Conservation (phyloP, 2,888 invertebrate species). For the Spilosoma lubricipeda region DNA sequence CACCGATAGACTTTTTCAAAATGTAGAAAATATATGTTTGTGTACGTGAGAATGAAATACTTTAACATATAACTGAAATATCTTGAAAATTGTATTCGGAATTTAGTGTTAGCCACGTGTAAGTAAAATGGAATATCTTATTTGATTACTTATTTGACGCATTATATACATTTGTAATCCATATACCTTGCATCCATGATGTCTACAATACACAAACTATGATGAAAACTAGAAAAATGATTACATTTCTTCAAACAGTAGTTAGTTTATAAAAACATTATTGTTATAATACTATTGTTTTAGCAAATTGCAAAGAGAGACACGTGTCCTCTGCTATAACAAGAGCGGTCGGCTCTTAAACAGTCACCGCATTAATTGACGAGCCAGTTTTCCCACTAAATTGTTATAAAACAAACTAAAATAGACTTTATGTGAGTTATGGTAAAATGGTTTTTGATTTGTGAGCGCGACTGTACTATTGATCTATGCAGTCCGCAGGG, state of each 20-base stretch:
- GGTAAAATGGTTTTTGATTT: conserved; percentile 49
- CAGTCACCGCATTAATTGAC: conserved; percentile 69
- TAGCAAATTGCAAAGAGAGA: conserved; percentile 46
- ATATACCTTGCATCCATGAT: neutral
- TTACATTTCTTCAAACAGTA: conserved; percentile 2
- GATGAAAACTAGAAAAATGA: conserved; percentile 4
- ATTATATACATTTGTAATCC: no score
- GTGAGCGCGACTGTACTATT: conserved; percentile 50
- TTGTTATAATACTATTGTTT: conserved; percentile 47
- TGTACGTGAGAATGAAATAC: no score
- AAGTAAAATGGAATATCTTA: no score
- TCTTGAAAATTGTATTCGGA: no score
- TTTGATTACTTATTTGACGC: no score
- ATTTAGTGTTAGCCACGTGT: neutral
- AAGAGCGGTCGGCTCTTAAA: conserved; percentile 55
- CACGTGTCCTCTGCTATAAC: conserved; percentile 53
- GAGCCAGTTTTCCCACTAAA: conserved; percentile 56
- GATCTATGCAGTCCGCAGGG: conserved; percentile 62
- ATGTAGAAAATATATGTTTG: no score
- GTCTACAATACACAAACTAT: neutral
- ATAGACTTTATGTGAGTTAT: conserved; percentile 37
- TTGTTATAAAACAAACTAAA: conserved; percentile 42
- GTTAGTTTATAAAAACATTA: conserved; percentile 7
- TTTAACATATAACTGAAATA: no score
- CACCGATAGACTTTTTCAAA: no score